Evolutionary conservation across 2,113 vertebrate species (phyloP), one percentile per base, ranked within the genome.

Genomic region (Platichthys stellatus): DNA sequence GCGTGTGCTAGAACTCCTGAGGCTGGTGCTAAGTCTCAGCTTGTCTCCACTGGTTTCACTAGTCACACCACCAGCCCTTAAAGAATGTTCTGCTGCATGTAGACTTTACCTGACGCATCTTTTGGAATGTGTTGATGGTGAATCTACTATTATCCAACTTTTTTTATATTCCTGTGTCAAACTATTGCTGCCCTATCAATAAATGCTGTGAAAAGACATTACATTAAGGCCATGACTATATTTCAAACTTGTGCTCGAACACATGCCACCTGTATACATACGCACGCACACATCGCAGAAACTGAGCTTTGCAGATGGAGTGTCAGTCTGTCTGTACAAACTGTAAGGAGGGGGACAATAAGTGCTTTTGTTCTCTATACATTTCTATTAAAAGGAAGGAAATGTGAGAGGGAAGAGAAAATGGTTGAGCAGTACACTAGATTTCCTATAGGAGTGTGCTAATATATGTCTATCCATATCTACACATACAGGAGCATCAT

Each of bases 371-470:
- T 84, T 90, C 69, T 82, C 63, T 69, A 57, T 43, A 62, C 92
- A 91, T 78, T 57, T 77, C 57, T 76, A 80, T 92, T 87, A 92
- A 94, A 91, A 73, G 93, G 91, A 87, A 86, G 85, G 64, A 87
- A 86, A 90, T 86, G 94, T 89, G 92, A 91, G 23, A 90, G 91
- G 54, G 67, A 89, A 90, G 67, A 89, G 91, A 86, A 89, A 86
- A 92, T 74, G 87, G 89, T 89, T 85, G 89, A 90, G 93, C 93
- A 93, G 90, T 89, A 84, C 93, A 93, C 93, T 88, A 87, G 91
- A 91, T 94, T 92, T 93, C 85, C 94, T 94, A 93, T 88, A 80
- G 45, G 94, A 62, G 63, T 86, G 95, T 47, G 74, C 62, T 72
- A 72, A 74, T 58, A 57, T 76, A 75, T 83, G 73, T 72, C 31